Percentiles rank a stretch among this genome's conserved stretches.
These are phyloP conservation scores for Puntigrus tetrazona DNA, from an alignment of 2,113 vertebrate genomes.

Conservation along the genomic window DNA sequence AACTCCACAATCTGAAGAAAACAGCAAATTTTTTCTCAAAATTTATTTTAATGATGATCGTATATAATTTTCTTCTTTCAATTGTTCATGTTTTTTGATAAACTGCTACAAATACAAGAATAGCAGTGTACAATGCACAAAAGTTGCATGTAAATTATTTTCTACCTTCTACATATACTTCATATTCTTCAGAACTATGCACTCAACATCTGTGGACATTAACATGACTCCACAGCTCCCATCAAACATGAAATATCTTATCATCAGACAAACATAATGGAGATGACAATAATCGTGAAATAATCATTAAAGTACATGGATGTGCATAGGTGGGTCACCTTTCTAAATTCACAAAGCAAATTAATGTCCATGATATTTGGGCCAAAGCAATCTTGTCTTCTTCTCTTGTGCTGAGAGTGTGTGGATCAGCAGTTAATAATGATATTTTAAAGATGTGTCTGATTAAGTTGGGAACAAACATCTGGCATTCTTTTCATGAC, in stretches of 20 bases:
- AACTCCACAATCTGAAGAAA: conserved; percentile 73
- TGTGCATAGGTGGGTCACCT: conserved; percentile 89
- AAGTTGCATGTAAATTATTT: conserved; percentile 85
- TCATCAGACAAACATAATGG: conserved; percentile 83
- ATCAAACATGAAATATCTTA: conserved; percentile 90
- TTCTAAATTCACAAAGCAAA: conserved; percentile 85
- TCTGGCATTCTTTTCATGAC: neutral
- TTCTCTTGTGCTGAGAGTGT: conserved; percentile 68
- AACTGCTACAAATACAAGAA: conserved; percentile 80
- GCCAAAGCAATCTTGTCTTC: conserved; percentile 45
- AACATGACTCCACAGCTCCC: conserved; percentile 87
- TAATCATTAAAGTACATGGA: conserved; percentile 85
- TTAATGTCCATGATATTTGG: conserved; percentile 55
- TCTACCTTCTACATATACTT: conserved; percentile 87
- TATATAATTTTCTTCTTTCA: conserved; percentile 57
- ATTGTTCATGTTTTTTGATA: conserved; percentile 72
- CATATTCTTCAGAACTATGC: conserved; percentile 68
- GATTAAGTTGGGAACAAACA: neutral
- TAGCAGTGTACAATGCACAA: conserved; percentile 86
- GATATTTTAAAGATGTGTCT: neutral
- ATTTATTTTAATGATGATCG: conserved; percentile 63
- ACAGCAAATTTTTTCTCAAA: conserved; percentile 72
- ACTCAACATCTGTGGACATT: conserved; percentile 78
- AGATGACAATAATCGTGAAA: conserved; percentile 67
- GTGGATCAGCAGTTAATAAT: conserved; percentile 53